Percentiles rank a stretch among this genome's conserved stretches.
These are phyloP conservation scores for Lota lota DNA, from an alignment of 2,113 vertebrate genomes.

Conservation along the genomic window DNA sequence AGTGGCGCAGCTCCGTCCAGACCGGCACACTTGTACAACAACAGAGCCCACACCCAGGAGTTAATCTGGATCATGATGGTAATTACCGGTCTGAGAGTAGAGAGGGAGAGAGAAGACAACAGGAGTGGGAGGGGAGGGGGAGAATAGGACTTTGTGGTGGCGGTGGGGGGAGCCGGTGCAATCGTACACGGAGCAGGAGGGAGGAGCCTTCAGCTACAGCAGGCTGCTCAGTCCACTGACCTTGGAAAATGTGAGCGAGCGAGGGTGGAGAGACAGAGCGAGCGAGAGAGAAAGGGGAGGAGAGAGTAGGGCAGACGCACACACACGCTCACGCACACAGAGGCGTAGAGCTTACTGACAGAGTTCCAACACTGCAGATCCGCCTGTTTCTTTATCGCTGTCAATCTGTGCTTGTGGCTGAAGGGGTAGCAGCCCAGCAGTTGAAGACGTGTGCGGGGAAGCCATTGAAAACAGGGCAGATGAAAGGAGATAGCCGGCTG, in stretches of 20 bases:
- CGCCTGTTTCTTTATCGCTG: slow-evolving; percentile 22
- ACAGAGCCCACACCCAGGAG: slow-evolving; percentile 47
- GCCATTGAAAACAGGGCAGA: slow-evolving; percentile 21
- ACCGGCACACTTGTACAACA: slow-evolving; percentile 31
- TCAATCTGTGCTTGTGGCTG: slow-evolving; percentile 12
- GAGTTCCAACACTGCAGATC: slow-evolving; percentile 61
- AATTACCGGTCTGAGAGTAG: slow-evolving; percentile 43
- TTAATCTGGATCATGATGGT: slow-evolving; percentile 69
- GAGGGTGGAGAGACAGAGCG: slow-evolving; percentile 3
- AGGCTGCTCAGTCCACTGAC: slow-evolving; percentile 57
- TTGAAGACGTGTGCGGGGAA: slow-evolving; percentile 18
- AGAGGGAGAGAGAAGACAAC: slow-evolving; percentile 13
- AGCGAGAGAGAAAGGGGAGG: slow-evolving; percentile 14
- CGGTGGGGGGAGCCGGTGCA: slow-evolving; percentile 4
- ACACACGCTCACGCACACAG: slow-evolving; percentile 10
- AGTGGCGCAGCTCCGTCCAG: slow-evolving; percentile 5
- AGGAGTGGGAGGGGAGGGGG: slow-evolving; percentile 1
- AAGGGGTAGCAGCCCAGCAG: slow-evolving; percentile 14
- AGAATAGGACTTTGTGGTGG: neutral
- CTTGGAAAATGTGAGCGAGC: slow-evolving; percentile 43
- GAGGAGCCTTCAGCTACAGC: slow-evolving; percentile 38
- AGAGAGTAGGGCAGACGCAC: slow-evolving; percentile 5
- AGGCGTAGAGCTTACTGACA: slow-evolving; percentile 45
- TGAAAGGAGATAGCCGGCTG: slow-evolving; percentile 32
- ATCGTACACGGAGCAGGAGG: slow-evolving; percentile 34